Percentiles rank a stretch among this genome's conserved stretches.
Conservation (phyloP, 2,113 vertebrate genomes). For the Ciconia boyciana region DNA sequence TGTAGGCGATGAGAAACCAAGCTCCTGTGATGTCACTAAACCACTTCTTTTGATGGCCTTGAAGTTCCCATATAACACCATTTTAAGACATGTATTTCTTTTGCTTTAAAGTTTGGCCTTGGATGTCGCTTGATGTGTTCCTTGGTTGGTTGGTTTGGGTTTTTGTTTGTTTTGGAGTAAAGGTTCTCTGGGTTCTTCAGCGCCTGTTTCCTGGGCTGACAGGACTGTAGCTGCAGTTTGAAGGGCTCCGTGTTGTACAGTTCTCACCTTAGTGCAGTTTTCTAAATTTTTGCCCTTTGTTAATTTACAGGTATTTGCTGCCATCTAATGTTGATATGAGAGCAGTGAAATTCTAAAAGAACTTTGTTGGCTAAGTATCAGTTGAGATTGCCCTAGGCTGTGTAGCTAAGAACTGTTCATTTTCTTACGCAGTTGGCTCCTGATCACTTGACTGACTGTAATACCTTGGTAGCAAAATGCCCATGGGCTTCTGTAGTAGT, state of each 20-base stretch:
- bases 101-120: not conserved
- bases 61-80: not conserved
- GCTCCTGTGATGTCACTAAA: not conserved
- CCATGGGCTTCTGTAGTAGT: not conserved
- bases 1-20: not conserved
- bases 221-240: not conserved
- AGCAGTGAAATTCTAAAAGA: not conserved
- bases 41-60: not conserved
- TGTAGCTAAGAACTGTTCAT: not conserved
- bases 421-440: not conserved
- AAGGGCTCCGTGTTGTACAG: not conserved
- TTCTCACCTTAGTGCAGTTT: not conserved
- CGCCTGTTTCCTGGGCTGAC: not conserved
- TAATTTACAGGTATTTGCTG: constrained; percentile 23
- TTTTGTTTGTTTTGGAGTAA: not conserved
- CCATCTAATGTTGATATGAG: constrained; percentile 39
- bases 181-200: not conserved
- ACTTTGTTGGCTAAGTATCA: not conserved
- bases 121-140: not conserved
- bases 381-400: not conserved
- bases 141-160: not conserved
- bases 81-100: not conserved
- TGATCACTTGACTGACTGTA: not conserved
- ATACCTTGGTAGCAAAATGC: not conserved
- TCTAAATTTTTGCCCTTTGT: not conserved